Base-by-base conservation (phyloP, 2,797 vertebrate genomes). In the Liparis tanakae region DNA sequence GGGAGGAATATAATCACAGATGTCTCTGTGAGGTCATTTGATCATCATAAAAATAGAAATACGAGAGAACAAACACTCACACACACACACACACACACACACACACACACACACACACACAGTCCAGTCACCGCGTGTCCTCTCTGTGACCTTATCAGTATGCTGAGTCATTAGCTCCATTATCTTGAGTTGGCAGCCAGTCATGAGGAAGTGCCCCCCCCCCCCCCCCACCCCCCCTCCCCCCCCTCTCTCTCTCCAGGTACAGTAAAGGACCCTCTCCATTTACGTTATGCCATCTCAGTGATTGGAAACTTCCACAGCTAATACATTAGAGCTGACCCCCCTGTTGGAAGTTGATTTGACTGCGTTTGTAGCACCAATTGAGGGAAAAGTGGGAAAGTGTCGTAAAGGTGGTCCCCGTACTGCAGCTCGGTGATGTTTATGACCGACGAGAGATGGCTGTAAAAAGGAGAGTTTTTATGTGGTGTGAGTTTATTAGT, bases 231-330 rank as follows among this genome's bases (percentile, higher is more conserved):
- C 75, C 63, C 74, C 73, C 73, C 39, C 83, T 74, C 63, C 75
- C 63, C 74, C 25, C 76, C 63, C 75, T 60, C 74, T 57, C 61
- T 20, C 67, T 89, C 68, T 80, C 51, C 84, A 84, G 84, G 78
- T 84, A 76, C 1, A 62, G 34, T 55, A 53, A 59, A 61, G 70
- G 77, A 78, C 39, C 74, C 51, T 66, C 12, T 81, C 9, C 74
- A 34, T 80, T 68, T 63, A 37, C 78, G 80, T 80, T 46, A 64
- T 78, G 69, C 87, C 70, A 87, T 84, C 84, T 87, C 37, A 41
- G 65, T 89, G 86, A 91, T 88, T 90, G 77, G 80, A 84, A 76
- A 74, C 78, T 61, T 89, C 67, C 70, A 73, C 71, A 7, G 56
- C 82, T 71, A 79, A 79, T 87, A 82, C 82, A 78, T 83, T 83